Conservation (phyloP, 2,113 vertebrate genomes). For the Eurystomus gularis region DNA sequence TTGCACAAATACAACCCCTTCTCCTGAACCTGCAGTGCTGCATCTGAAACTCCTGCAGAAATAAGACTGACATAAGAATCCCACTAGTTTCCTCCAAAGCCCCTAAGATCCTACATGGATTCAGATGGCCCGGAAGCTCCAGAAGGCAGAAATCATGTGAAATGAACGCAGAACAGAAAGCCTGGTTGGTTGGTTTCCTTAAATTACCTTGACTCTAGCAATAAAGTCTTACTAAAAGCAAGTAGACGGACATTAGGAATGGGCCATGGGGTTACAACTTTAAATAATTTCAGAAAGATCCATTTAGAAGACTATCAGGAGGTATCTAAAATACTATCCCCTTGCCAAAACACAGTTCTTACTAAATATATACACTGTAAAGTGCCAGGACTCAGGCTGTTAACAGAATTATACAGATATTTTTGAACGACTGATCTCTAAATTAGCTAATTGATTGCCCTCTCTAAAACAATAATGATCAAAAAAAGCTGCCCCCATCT, state of each 20-base stretch:
- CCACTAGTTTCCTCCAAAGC: neutral
- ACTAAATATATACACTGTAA: neutral
- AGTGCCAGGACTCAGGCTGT: neutral
- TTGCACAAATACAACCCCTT: neutral
- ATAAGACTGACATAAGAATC: neutral
- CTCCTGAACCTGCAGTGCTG: neutral
- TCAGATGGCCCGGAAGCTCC: neutral
- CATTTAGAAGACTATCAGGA: neutral
- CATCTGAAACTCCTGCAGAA: neutral
- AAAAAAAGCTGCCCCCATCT: neutral
- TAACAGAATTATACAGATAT: neutral
- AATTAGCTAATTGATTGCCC: neutral
- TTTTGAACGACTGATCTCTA: neutral
- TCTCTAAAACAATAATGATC: neutral
- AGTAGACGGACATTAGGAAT: neutral
- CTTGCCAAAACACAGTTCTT: neutral
- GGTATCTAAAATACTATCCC: neutral
- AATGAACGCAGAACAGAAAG: neutral
- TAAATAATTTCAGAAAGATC: neutral
- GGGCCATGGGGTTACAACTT: neutral
- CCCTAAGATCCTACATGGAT: neutral
- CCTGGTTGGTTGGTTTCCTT: neutral
- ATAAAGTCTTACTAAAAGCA: neutral
- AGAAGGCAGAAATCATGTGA: neutral
- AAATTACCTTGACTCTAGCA: neutral